phyloP scores from a whole-genome alignment of 2,113 vertebrate species.

The Telmatochromis sp. region DNA sequence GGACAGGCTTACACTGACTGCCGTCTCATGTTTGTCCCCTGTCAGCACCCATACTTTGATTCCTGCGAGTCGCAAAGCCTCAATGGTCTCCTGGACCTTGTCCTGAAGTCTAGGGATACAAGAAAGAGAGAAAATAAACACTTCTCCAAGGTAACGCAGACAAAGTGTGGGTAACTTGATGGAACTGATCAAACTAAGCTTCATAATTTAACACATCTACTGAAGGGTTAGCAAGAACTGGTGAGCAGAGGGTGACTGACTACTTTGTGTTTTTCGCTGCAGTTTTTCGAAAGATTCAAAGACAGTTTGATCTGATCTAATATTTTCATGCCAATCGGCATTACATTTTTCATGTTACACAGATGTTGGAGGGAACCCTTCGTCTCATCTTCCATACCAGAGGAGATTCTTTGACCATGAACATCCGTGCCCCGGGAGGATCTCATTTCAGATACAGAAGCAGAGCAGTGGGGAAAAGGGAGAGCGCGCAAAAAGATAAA shows the following conservation, averaged over 20 bases:
- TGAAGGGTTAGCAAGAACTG: not conserved
- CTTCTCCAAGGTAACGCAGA: not conserved
- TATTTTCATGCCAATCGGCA: not conserved
- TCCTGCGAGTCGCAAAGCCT: constrained; percentile 88
- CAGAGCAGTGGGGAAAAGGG: not conserved
- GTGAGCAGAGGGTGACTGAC: not conserved
- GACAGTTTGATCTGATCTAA: not conserved
- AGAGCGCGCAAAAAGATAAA: not conserved
- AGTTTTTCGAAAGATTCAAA: not conserved
- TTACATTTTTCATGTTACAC: not conserved
- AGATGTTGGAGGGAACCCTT: not conserved
- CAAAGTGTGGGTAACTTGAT: not conserved
- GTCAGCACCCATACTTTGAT: constrained; percentile 98
- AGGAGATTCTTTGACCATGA: constrained; percentile 10
- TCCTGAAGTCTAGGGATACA: constrained; percentile 81
- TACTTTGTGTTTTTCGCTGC: not conserved
- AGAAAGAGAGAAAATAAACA: not conserved
- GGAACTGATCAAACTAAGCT: not conserved
- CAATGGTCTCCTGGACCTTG: constrained; percentile 95
- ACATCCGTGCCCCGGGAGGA: constrained; percentile 8
- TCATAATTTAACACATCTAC: not conserved
- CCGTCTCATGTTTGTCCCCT: constrained; percentile 93
- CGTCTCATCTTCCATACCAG: not conserved
- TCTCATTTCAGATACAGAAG: constrained; percentile 15
- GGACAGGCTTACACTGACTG: constrained; percentile 92